Base-by-base conservation (phyloP, 30 jellyfish, hydroid and myxozoan species). In the Hydra vulgaris region DNA sequence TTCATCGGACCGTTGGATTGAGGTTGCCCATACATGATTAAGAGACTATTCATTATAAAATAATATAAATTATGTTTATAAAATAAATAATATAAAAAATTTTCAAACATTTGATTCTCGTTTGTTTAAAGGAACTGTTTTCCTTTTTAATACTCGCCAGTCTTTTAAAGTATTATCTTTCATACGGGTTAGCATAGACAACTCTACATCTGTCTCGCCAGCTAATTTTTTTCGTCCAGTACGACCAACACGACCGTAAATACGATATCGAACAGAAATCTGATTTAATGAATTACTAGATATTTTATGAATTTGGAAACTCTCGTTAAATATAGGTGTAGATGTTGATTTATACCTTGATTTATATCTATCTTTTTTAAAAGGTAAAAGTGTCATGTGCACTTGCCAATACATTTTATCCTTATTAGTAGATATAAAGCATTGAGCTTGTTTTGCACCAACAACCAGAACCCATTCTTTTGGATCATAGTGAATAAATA, bases 341-440 rank as follows among this genome's bases (percentile, higher is more conserved):
- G 98, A 87, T 53, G 98, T 69, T 27, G 98, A 87, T 40, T 92
- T 92, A 84, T 92, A 92, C 69, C 83, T 83, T 8, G 98, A 85
- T 70, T 92, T 92, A 78, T 83, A 92, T 18, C 95, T 84, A 61
- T 92, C 96, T 79, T 92, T 92, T 70, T 92, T 92, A 79, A 92
- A 92, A 22, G 98, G 98, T 68, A 92, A 73, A 70, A 92, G 71
- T 0, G 98, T 84, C 19, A 84, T 82, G 81, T 92, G 98, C 17
- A 84, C 98, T 78, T 92, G 98, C 98, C 98, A 92, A 70, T 92
- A 92, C 71, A 92, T 77, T 73, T 84, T 87, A 26, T 84, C 96
- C 27, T 82, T 84, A 23, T 81, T 86, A 21, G 96, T 92, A 25
- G 92, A 81, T 27, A 92, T 26, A 79, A 92, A 81, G 77, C 95